A percentile compares a stretch with the other conserved stretches of the same genome.
These are phyloP conservation scores for Drosophila varians DNA, from an alignment of 1,140 invertebrate species.

Conservation along the genomic window DNA sequence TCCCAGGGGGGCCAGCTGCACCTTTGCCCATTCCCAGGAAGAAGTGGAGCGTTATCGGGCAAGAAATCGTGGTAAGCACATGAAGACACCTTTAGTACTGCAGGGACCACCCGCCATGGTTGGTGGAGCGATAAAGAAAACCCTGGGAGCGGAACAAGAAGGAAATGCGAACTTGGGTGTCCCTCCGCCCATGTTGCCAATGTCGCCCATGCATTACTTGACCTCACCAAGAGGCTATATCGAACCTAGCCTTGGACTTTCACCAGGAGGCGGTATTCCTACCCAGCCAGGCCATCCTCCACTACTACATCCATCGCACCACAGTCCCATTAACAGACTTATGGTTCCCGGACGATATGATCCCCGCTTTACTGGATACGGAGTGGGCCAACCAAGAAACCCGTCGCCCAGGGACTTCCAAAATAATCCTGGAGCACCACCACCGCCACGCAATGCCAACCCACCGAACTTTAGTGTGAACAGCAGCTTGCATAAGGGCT, in stretches of 20 bases:
- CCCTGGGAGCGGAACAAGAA: slow-evolving; percentile 39
- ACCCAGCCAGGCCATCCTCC: slow-evolving; percentile 38
- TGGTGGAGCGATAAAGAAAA: slow-evolving; percentile 46
- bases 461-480: slow-evolving; percentile 67
- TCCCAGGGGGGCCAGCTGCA: slow-evolving; percentile 93
- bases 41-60: slow-evolving; percentile 92
- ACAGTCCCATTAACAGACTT: slow-evolving; percentile 61
- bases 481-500: slow-evolving; percentile 38
- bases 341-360: slow-evolving; percentile 55
- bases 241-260: slow-evolving; percentile 35
- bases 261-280: slow-evolving; percentile 15
- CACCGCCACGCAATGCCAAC: slow-evolving; percentile 56
- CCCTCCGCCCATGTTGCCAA: slow-evolving; percentile 43
- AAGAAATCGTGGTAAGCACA: slow-evolving; percentile 68
- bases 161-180: slow-evolving; percentile 10
- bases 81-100: slow-evolving; percentile 45
- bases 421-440: slow-evolving; percentile 15
- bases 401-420: slow-evolving; percentile 38
- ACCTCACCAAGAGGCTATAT: slow-evolving; percentile 46
- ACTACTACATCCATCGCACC: slow-evolving; percentile 44
- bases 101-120: slow-evolving; percentile 13
- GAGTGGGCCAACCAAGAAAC: slow-evolving; percentile 34
- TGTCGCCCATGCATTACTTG: slow-evolving; percentile 70
- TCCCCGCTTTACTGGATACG: slow-evolving; percentile 49
- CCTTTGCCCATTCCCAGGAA: slow-evolving; percentile 95